phyloP scores from a whole-genome alignment of 2,797 vertebrate genomes.

The Nannoperca obscura region DNA sequence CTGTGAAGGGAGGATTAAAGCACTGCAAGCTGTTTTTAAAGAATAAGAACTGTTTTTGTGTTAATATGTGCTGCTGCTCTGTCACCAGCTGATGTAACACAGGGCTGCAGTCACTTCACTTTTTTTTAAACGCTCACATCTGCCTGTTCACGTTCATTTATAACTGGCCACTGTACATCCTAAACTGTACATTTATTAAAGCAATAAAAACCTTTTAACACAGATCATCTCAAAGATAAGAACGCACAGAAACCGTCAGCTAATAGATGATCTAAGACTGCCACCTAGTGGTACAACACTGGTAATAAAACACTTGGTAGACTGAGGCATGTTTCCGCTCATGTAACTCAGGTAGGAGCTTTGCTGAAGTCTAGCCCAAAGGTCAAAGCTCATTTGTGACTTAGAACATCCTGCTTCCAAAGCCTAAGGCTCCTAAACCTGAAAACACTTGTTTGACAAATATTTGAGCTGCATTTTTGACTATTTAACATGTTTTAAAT shows the following conservation, averaged over 20 bases:
- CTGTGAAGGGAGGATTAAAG: not conserved
- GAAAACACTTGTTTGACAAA: not conserved
- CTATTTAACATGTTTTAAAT: too few relatives aligned
- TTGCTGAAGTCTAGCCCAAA: not conserved
- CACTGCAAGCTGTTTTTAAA: not conserved
- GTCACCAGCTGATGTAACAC: not conserved
- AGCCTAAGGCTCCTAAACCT: not conserved
- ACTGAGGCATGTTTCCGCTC: not conserved
- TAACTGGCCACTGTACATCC: not conserved
- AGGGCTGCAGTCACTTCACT: not conserved
- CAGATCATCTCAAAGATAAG: conserved; percentile 3
- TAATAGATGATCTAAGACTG: conserved; percentile 61
- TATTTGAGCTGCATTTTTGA: too few relatives aligned
- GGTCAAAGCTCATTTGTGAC: not conserved
- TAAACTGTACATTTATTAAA: conserved; percentile 6
- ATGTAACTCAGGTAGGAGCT: too few relatives aligned
- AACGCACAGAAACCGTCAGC: conserved; percentile 9
- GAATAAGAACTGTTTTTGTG: not conserved
- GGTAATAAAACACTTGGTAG: not conserved
- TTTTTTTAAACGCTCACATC: too few relatives aligned
- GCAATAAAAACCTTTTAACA: not conserved
- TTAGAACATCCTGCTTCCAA: not conserved
- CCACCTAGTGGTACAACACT: conserved; percentile 75
- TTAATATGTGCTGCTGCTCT: not conserved
- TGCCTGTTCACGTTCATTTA: too few relatives aligned